Base-by-base conservation (phyloP, 2,113 vertebrate species). In the Chitala chitala region DNA sequence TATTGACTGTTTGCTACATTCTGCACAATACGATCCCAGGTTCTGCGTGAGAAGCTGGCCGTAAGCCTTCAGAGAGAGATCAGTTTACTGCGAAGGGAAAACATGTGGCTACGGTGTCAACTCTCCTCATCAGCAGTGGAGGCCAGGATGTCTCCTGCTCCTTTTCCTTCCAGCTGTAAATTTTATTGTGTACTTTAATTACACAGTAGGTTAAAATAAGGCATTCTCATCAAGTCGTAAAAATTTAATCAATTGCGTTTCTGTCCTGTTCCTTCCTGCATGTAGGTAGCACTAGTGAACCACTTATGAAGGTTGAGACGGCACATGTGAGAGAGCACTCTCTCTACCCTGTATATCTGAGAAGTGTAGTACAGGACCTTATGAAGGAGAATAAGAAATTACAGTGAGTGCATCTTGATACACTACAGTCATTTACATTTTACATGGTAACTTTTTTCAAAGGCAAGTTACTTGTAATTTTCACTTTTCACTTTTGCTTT, bases 321-420 rank as follows among this genome's bases (percentile, higher is more conserved):
- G 58, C n/a, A 2, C 46, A 22, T 17, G 5, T 38, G 22, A 40
- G 58, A 48, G 17, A 38, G 24, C 29, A 22, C 36, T 71, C 77
- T 44, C 44, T 48, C 22, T 68, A 46, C 26, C 55, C 83, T 75
- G 38, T n/a, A 76, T 89, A 85, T 65, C 86, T 89, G 72, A 90
- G 81, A 0, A 74, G 82, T 12, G 84, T 92, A 81, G 74, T 92
- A 5, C 74, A 85, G 76, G 88, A 90, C 74, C 89, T 91, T 0
- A 86, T 89, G 86, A 79, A 87, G 76, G 89, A 91, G 76, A 91
- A 90, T 0, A 84, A 90, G 72, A 78, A 75, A 78, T 86, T 88
- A 36, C 86, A 89, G 90, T 91, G 36, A 74, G 71, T 56, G 5
- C 17, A n/a, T 42, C 51, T 24, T n/a, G n/a, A 17, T 58, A 20